phyloP scores from a whole-genome alignment of 2,797 vertebrate species.

The Dromococcyx pavoninus region DNA sequence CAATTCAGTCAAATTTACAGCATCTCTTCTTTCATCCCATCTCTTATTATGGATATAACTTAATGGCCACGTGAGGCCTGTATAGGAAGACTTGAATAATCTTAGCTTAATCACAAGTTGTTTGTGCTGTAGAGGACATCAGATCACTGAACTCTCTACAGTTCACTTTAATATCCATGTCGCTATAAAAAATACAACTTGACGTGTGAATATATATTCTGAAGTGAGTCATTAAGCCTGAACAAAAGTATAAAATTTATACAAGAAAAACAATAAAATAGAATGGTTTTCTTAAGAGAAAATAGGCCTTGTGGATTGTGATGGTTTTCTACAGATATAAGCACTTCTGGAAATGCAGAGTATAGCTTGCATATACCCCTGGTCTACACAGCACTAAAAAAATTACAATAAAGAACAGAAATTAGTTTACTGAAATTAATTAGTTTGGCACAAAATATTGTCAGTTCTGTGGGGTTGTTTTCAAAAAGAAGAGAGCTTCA shows the following conservation, averaged over 20 bases:
- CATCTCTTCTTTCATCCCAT: neutral
- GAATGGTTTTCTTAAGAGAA: neutral
- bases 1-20: neutral
- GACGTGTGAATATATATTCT: neutral
- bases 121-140: neutral
- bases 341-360: neutral
- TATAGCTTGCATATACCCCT: neutral
- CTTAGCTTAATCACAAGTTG: neutral
- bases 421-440: neutral
- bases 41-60: neutral
- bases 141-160: neutral
- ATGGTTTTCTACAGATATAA: neutral
- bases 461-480: neutral
- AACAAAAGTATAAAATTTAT: neutral
- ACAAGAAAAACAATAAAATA: neutral
- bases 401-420: neutral
- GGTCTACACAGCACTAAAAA: neutral
- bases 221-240: neutral
- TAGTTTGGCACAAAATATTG: neutral
- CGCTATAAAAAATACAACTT: neutral
- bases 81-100: neutral
- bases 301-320: neutral
- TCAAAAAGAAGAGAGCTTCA: neutral
- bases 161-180: neutral
- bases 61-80: neutral